Evolutionary conservation across 1,140 invertebrate species (phyloP), one percentile per base, ranked within the genome.

Genomic region (Caenorhabditis inopinata): DNA sequence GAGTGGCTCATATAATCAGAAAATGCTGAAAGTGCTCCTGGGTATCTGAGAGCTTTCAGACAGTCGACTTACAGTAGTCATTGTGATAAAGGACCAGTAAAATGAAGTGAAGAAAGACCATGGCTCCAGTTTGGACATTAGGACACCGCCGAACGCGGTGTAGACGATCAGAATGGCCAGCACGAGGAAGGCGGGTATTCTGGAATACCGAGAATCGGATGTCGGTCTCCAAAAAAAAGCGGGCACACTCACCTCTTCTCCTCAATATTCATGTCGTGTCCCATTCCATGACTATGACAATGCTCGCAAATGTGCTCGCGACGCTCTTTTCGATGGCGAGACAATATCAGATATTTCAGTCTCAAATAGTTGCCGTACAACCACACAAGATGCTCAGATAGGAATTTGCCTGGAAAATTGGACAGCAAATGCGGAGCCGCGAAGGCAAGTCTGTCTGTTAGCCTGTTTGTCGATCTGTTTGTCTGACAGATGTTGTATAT

Each of bases 41-140:
- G n/a, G n/a, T n/a, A n/a, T n/a, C n/a, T n/a, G n/a, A n/a, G n/a
- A n/a, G n/a, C n/a, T 25, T n/a, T 25, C 23, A n/a, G 27, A 11
- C 3, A n/a, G 23, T 21, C 16, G 35, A 35, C 38, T 42, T 58
- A 85, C 87, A 29, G 87, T 88, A 74, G 87, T 88, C 87, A 88
- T 87, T 18, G 87, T 88, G 38, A 88, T 88, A 81, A 88, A 88
- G 47, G 85, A 85, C 87, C 87, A 88, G 62, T 88, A 88, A 79
- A 88, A 88, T 16, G 86, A 87, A n/a, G 85, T 88, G 74, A 89
- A 89, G 74, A 88, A 88, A 35, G 68, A 86, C 87, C 86, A 87
- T 0, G 86, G 80, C 58, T 87, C 86, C 35, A 87, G 76, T 78
- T 85, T 85, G 0, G 86, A 88, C 87, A 88, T 89, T 23, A 88